Base-by-base conservation (phyloP, 2,797 vertebrate species). In the Pipistrellus pygmaeus region DNA sequence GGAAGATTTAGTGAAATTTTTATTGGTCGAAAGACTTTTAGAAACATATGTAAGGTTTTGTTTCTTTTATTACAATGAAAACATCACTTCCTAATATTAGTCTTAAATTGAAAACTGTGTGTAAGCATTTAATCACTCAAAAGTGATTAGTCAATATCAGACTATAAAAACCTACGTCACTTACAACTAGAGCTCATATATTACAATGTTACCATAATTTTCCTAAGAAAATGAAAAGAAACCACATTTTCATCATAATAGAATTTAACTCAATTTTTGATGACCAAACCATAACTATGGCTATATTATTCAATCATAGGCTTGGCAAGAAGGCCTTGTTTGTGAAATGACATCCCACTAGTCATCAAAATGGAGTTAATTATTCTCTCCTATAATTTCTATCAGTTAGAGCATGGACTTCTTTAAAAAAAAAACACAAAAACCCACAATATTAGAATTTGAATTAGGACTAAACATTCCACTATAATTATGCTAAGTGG, bases 201-300 rank as follows among this genome's bases (percentile, higher is more conserved):
- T 55, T 82, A 20, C 7, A 80, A 60, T 75, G n/a, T n/a, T 80
- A 76, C 13, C 30, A 71, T 77, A 51, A 94, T 83, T 93, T 93
- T 62, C 64, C 90, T 13, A 48, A 81, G 15, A 84, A 94, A 93
- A 69, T 81, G 1, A 89, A 44, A 46, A 11, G 30, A 48, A 35
- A 41, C 38, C 38, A 41, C 38, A 78, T 72, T 94, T 81, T 64
- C 9, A 78, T 7, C 7, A 38, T 10, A 48, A 48, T n/a, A 85
- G 14, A 88, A 85, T 62, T 88, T 80, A 66, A 51, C 75, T 53
- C 88, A 88, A 75, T 89, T 88, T 73, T 90, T 93, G 41, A 89
- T 85, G 41, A 51, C 9, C 53, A 87, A 85, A 66, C 73, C n/a
- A 78, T 46, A 89, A 93, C 90, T 83, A 85, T 27, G 35, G 38